These are phyloP conservation scores for Cryptotermes secundus DNA, from an alignment of 1,140 invertebrate genomes.

Conservation along the genomic window DNA sequence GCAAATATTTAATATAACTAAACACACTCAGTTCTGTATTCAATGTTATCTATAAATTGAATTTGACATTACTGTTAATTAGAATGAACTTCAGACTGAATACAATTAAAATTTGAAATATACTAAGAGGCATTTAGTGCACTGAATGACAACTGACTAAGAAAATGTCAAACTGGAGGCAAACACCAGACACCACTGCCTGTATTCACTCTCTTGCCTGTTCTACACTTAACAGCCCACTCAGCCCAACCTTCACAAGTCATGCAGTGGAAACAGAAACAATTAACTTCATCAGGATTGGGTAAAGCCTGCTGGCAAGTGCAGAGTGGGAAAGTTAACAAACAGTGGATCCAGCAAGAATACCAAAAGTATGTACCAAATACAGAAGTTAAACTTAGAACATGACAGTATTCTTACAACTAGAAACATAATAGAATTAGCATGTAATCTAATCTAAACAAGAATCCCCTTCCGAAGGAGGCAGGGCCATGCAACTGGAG, in stretches of 20 bases:
- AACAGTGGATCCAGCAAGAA: not conserved
- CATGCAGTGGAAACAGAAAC: not conserved
- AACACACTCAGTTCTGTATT: not conserved
- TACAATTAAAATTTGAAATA: not conserved
- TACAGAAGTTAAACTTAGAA: constrained; percentile 4
- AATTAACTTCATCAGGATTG: not conserved
- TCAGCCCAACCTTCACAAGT: not conserved
- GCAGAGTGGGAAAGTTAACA: not conserved
- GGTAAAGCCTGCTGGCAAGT: not conserved
- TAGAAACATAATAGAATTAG: constrained; percentile 25
- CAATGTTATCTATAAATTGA: not conserved
- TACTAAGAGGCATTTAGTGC: not conserved
- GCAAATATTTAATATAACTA: not conserved
- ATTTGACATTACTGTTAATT: not conserved
- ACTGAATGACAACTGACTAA: not conserved
- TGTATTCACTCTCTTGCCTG: not conserved
- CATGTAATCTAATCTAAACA: constrained; percentile 29
- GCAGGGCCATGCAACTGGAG: constrained; percentile 32
- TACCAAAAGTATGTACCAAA: not conserved
- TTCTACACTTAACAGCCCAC: not conserved
- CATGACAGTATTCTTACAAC: not conserved
- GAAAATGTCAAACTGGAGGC: not conserved
- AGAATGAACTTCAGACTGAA: not conserved
- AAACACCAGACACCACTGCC: not conserved
- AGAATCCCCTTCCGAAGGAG: constrained; percentile 21